These are phyloP conservation scores for Chitala chitala DNA, from an alignment of 2,113 vertebrate genomes.

Conservation along the genomic window DNA sequence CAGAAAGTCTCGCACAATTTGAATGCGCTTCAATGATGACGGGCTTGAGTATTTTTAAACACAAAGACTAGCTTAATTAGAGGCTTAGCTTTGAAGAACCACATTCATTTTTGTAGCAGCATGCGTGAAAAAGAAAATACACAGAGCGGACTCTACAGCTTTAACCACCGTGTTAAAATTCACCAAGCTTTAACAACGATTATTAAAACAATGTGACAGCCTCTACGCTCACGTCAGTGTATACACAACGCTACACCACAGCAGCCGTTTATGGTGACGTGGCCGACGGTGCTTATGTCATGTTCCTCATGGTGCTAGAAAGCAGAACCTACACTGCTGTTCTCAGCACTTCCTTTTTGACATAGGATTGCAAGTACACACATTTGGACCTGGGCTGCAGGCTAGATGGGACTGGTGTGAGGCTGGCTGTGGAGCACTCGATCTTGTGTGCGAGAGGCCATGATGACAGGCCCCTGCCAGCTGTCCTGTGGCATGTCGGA, in stretches of 20 bases:
- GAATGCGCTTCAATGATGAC: conserved; percentile 37
- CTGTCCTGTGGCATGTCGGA: neutral
- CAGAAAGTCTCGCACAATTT: conserved; percentile 42
- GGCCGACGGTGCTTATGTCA: too few relatives aligned
- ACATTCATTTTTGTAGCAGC: conserved; percentile 41
- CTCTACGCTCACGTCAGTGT: neutral
- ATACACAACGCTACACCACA: too few relatives aligned
- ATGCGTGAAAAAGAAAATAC: conserved; percentile 35
- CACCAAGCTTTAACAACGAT: conserved; percentile 48
- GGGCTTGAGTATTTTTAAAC: conserved; percentile 36
- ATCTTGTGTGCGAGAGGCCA: neutral
- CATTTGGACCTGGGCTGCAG: too few relatives aligned
- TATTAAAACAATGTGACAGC: neutral
- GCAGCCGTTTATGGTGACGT: too few relatives aligned
- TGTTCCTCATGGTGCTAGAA: too few relatives aligned
- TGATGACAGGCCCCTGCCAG: neutral
- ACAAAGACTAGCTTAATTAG: conserved; percentile 54
- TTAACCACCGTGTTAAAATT: conserved; percentile 44
- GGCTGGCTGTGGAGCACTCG: neutral
- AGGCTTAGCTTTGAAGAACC: conserved; percentile 45
- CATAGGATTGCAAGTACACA: too few relatives aligned
- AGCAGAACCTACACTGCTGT: too few relatives aligned
- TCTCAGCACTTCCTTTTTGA: too few relatives aligned
- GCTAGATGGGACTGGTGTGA: neutral
- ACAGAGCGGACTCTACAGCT: conserved; percentile 51